phyloP scores from a whole-genome alignment of 2,888 invertebrate species.

The Sarcophaga rosellei region DNA sequence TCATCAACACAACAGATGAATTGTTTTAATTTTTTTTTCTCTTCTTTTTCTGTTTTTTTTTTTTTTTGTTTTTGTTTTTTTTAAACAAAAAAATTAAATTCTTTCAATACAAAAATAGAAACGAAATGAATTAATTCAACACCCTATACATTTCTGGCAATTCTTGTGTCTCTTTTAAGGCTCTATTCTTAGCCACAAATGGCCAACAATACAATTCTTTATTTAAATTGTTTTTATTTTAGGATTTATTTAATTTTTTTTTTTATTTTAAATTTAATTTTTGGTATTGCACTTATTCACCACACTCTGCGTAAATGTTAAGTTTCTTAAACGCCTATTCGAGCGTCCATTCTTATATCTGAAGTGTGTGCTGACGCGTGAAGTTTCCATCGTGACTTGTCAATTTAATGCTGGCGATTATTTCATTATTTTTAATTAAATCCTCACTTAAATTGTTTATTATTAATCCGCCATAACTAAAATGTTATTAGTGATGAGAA shows the following conservation, averaged over 20 bases:
- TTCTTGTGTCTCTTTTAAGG: background rate
- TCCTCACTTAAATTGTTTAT: background rate
- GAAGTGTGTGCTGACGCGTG: background rate
- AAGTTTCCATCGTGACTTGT: background rate
- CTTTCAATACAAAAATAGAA: background rate
- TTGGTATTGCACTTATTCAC: background rate
- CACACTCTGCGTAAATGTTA: background rate
- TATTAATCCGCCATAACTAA: background rate
- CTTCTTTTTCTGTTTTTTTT: too few relatives aligned
- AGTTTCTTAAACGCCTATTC: background rate
- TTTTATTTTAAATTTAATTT: background rate
- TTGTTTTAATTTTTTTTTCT: too few relatives aligned
- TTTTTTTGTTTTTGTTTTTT: too few relatives aligned
- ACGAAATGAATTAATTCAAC: background rate
- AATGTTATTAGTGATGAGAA: background rate
- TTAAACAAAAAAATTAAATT: background rate
- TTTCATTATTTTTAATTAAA: too few relatives aligned
- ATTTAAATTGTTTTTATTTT: background rate
- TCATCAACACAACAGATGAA: too few relatives aligned
- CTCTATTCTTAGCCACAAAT: background rate
- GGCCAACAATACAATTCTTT: background rate
- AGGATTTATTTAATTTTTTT: too few relatives aligned
- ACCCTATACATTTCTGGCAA: background rate
- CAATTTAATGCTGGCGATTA: background rate
- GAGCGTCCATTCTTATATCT: background rate